A percentile compares a stretch with the other conserved stretches of the same genome.
Conservation (phyloP, 1,140 invertebrate species). For the Heterodera carotae region DNA sequence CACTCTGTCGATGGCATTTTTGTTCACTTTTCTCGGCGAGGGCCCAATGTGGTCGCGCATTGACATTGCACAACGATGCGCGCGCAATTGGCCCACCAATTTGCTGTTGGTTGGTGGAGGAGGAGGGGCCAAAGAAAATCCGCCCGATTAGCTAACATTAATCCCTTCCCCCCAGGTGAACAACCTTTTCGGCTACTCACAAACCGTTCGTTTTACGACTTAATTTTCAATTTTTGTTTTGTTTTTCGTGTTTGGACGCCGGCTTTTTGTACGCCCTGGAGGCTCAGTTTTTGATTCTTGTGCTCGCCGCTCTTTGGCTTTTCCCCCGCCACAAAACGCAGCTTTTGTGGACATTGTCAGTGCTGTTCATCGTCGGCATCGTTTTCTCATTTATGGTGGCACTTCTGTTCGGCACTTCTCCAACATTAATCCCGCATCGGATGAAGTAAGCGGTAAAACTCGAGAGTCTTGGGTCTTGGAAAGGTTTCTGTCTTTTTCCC, state of each 20-base stretch:
- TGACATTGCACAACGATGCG: conserved; percentile 44
- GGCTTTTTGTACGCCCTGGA: conserved; percentile 51
- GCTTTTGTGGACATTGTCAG: conserved; percentile 5
- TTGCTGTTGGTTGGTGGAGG: conserved; percentile 28
- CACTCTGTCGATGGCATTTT: conserved; percentile 36
- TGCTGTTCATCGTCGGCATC: conserved; percentile 14
- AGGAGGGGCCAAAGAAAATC: not conserved
- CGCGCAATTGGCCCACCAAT: conserved; percentile 40
- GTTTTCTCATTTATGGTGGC: conserved; percentile 34
- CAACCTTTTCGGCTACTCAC: conserved; percentile 44
- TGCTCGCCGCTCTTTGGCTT: conserved; percentile 21
- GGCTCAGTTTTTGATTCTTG: conserved; percentile 49
- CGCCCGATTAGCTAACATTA: not conserved
- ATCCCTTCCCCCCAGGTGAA: conserved; percentile 30
- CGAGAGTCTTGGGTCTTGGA: too few relatives aligned
- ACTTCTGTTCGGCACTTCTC: conserved; percentile 26
- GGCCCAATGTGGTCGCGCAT: conserved; percentile 56
- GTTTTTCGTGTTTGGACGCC: conserved; percentile 45
- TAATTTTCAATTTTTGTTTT: conserved; percentile 8
- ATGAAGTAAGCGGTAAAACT: conserved; percentile 31
- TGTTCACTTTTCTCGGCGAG: conserved; percentile 43
- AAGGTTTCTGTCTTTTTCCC: too few relatives aligned
- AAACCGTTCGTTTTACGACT: conserved; percentile 37
- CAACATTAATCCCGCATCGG: conserved; percentile 49
- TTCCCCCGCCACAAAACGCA: conserved; percentile 4